phyloP scores from a whole-genome alignment of 2,113 vertebrate genomes.

The Haemorhous mexicanus region DNA sequence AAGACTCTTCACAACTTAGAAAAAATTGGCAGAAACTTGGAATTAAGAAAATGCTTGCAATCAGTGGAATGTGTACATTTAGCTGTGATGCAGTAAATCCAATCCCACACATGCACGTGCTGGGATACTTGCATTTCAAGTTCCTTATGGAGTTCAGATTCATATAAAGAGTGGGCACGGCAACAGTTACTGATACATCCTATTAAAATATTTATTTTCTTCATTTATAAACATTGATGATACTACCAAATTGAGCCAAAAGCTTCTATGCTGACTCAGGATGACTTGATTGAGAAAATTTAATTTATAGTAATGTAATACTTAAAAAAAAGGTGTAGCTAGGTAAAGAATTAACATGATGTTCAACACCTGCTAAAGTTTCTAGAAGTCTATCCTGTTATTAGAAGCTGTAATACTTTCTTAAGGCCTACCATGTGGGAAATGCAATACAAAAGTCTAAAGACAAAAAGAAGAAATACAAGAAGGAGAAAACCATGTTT shows the following conservation, averaged over 20 bases:
- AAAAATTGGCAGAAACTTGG: background rate
- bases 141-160: background rate
- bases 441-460: background rate
- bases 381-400: background rate
- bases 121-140: background rate
- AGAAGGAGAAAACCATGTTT: background rate
- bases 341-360: background rate
- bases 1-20: background rate
- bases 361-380: background rate
- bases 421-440: background rate
- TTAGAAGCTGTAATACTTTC: background rate
- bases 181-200: background rate
- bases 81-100: background rate
- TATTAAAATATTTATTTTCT: background rate
- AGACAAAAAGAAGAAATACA: background rate
- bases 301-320: background rate
- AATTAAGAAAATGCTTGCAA: background rate
- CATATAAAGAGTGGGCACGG: background rate
- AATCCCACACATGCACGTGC: background rate
- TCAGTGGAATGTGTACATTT: background rate
- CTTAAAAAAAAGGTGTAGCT: background rate
- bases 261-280: background rate
- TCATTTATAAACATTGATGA: background rate
- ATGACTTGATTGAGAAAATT: background rate
- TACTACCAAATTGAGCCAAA: background rate